A percentile compares a stretch with the other conserved stretches of the same genome.
These are phyloP conservation scores for Arizona elegans DNA, from an alignment of 2,113 vertebrate genomes.

Conservation along the genomic window DNA sequence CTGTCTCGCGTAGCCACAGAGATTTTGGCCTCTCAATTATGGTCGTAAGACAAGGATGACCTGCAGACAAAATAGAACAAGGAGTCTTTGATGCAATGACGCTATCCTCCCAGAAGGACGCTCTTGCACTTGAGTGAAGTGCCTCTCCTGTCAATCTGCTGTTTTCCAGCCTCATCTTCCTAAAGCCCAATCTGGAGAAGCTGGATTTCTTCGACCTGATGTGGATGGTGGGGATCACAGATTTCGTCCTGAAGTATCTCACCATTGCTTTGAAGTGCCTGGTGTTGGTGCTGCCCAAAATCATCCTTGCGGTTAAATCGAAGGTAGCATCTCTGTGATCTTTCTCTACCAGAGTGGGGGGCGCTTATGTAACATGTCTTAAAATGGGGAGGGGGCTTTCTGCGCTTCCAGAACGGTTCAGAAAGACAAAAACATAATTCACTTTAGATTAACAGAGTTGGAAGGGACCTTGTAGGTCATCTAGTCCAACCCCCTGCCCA, in stretches of 20 bases:
- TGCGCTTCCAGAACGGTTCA: background rate
- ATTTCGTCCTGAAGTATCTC: conserved; percentile 93
- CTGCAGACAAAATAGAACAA: too few relatives aligned
- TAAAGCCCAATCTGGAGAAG: conserved; percentile 86
- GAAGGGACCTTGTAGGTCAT: too few relatives aligned
- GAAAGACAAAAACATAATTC: too few relatives aligned
- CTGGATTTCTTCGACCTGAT: conserved; percentile 95
- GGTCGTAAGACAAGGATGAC: too few relatives aligned
- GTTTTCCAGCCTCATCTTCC: conserved; percentile 84
- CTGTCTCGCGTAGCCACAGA: too few relatives aligned
- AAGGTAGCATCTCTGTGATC: conserved; percentile 75
- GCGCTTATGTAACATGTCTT: background rate
- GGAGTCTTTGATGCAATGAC: too few relatives aligned
- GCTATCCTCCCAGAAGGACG: background rate
- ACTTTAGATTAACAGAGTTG: too few relatives aligned
- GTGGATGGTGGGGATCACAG: conserved; percentile 93
- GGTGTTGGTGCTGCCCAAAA: conserved; percentile 87
- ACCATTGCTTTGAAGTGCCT: conserved; percentile 92
- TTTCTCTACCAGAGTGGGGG: background rate
- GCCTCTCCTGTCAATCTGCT: background rate
- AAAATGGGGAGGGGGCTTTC: background rate
- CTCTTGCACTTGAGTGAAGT: background rate
- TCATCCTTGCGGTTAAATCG: conserved; percentile 92
- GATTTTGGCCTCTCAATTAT: too few relatives aligned
- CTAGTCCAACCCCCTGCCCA: too few relatives aligned